Conservation (phyloP, 2,113 vertebrate species). For the Chaetodon auriga region DNA sequence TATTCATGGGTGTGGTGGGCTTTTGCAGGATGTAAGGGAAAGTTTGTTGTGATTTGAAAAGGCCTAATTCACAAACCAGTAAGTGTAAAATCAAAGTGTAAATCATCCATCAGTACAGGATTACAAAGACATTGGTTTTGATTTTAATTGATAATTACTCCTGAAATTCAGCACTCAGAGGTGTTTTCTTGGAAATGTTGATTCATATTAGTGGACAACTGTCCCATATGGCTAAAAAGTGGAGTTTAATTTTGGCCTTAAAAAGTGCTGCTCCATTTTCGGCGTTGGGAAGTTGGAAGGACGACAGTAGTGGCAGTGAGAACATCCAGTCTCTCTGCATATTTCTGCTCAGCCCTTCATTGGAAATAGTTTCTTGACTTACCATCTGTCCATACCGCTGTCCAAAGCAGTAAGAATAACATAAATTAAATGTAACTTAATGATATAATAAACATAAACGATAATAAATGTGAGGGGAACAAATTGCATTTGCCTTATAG, state of each 20-base stretch:
- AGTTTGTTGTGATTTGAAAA: slow-evolving; percentile 35
- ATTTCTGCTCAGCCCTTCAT: slow-evolving; percentile 10
- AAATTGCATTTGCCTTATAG: not conserved
- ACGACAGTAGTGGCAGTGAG: not conserved
- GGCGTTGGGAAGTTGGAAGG: slow-evolving; percentile 1
- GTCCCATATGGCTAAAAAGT: slow-evolving; percentile 23
- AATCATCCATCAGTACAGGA: slow-evolving; percentile 25
- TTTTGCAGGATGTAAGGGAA: slow-evolving; percentile 38
- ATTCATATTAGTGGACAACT: not conserved
- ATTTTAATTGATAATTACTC: slow-evolving; percentile 25
- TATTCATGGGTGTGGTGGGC: slow-evolving; percentile 66
- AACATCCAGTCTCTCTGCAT: slow-evolving; percentile 11
- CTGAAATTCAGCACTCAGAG: not conserved
- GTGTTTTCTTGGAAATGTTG: slow-evolving; percentile 17
- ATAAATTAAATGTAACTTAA: not conserved
- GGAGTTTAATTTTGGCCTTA: slow-evolving; percentile 15
- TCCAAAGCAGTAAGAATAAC: not conserved
- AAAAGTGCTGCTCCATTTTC: slow-evolving; percentile 8
- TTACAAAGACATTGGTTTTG: not conserved
- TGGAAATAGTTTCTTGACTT: not conserved
- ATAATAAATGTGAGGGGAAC: not conserved
- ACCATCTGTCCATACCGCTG: not conserved
- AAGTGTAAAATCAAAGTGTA: slow-evolving; percentile 21
- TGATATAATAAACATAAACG: not conserved
- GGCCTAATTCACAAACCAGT: slow-evolving; percentile 42